Base-by-base conservation (phyloP, 2,797 vertebrate species). In the Diceros bicornis region DNA sequence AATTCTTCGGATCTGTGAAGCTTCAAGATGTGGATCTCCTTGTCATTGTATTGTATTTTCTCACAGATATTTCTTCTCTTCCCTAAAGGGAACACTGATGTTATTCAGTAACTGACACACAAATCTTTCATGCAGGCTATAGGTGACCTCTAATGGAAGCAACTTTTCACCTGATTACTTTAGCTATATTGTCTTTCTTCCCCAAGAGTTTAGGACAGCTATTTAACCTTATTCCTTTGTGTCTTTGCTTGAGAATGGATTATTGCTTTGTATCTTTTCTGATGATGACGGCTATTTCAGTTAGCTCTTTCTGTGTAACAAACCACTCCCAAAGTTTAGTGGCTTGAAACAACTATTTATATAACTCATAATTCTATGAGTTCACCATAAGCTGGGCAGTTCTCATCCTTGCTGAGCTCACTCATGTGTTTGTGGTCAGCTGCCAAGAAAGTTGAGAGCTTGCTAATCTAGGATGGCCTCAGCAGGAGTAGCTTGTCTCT, bases 111-210 rank as follows among this genome's bases (percentile, higher is more conserved):
- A 59, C 64, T 96, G 79, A 95, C 86, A 93, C 81, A 95, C 86
- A 95, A 95, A 97, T 97, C 92, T 96, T 97, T 92, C 71, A 62
- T 92, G 77, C 50, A 85, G 50, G 50, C 75, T 83, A 47, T 34
- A 84, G 77, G 79, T 98, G 57, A 97, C 89, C 92, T 95, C 87
- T 96, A 95, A 82, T 78, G 91, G 92, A 97, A 92, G 97, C 89
- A 97, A 10, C 91, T 96, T 94, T 97, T 97, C 61, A 94, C 84
- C 81, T 84, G 57, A 93, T 97, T 92, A 95, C 75, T 95, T 97
- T 61, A 92, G 55, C 66, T 96, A 47, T 93, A 82, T 93, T 96
- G 66, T 74, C 92, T 96, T 96, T 92, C 72, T 93, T 78, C 27
- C 55, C 55, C n/a, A 27, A 62, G 82, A 68, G 57, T 93, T 91